A percentile compares a stretch with the other conserved stretches of the same genome.
Conservation (phyloP, 2,888 invertebrate species). For the Zygothrica quintamaculata region DNA sequence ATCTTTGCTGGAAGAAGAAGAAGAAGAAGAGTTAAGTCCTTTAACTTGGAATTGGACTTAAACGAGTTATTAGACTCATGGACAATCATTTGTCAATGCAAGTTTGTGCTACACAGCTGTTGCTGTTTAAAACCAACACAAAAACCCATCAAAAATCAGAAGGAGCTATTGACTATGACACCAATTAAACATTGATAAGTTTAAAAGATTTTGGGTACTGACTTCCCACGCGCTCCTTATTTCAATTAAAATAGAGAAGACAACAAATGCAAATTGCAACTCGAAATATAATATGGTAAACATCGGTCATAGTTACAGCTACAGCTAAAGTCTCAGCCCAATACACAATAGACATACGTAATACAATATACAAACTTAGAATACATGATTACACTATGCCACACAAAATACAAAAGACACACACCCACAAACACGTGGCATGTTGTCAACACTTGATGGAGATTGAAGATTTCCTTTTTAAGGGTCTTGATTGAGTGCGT, state of each 20-base stretch:
- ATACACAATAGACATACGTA: not conserved
- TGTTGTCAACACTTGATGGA: constrained; percentile 77
- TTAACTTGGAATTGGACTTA: constrained; percentile 12
- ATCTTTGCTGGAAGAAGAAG: too few species aligned
- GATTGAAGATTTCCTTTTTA: constrained; percentile 33
- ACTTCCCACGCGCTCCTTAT: constrained; percentile 26
- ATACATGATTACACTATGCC: constrained; percentile 14
- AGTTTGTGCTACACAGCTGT: constrained; percentile 24
- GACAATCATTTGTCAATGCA: constrained; percentile 48
- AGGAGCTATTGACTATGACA: too few species aligned
- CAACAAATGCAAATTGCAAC: constrained; percentile 72
- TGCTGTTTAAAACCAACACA: too few species aligned
- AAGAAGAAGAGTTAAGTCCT: constrained; percentile 32
- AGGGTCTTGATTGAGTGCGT: constrained; percentile 55
- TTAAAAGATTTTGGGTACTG: not conserved
- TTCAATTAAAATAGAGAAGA: constrained; percentile 64
- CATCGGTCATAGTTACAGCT: not conserved
- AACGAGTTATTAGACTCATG: constrained; percentile 34
- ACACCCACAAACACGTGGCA: constrained; percentile 51
- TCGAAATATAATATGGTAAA: constrained; percentile 70
- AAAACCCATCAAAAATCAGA: too few species aligned
- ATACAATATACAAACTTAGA: not conserved
- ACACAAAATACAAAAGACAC: constrained; percentile 1
- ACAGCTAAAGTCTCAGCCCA: constrained; percentile 27
- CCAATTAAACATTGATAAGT: too few species aligned